These are phyloP conservation scores for Cydia fagiglandana DNA, from an alignment of 1,140 invertebrate species.

Conservation along the genomic window DNA sequence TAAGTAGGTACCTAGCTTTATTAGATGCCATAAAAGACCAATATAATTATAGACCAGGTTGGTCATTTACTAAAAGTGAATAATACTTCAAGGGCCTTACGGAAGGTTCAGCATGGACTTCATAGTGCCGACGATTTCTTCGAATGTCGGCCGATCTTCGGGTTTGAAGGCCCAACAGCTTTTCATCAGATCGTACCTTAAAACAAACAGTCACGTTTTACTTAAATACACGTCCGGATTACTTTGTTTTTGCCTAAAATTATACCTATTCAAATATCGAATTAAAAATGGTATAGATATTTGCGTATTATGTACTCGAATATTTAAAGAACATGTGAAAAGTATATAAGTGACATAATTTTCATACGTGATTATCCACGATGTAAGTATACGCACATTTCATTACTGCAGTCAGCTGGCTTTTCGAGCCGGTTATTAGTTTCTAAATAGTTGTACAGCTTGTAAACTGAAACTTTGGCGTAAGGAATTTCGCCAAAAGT, in stretches of 20 bases:
- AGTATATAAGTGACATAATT: no score
- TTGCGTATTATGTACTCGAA: no score
- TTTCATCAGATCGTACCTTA: constrained; percentile 84
- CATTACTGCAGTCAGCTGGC: constrained; percentile 92
- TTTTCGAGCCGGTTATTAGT: constrained; percentile 96
- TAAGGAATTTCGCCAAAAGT: constrained; percentile 95
- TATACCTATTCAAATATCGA: no score
- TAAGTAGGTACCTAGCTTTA: no score
- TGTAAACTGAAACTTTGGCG: constrained; percentile 86
- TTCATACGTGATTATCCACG: no score
- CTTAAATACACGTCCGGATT: background rate
- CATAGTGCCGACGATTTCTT: constrained; percentile 86
- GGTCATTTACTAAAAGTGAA: background rate
- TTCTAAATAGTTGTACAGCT: constrained; percentile 86
- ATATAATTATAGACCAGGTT: no score
- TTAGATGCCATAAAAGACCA: no score
- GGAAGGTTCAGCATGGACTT: background rate
- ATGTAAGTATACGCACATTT: constrained; percentile 84
- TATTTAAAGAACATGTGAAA: no score
- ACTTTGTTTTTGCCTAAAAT: no score
- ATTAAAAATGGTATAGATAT: no score
- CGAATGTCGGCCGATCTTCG: constrained; percentile 91
- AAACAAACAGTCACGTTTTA: background rate
- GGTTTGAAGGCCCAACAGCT: constrained; percentile 97
- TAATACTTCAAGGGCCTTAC: background rate